Base-by-base conservation (phyloP, 2,888 invertebrate genomes). In the Caenorhabditis sp. region DNA sequence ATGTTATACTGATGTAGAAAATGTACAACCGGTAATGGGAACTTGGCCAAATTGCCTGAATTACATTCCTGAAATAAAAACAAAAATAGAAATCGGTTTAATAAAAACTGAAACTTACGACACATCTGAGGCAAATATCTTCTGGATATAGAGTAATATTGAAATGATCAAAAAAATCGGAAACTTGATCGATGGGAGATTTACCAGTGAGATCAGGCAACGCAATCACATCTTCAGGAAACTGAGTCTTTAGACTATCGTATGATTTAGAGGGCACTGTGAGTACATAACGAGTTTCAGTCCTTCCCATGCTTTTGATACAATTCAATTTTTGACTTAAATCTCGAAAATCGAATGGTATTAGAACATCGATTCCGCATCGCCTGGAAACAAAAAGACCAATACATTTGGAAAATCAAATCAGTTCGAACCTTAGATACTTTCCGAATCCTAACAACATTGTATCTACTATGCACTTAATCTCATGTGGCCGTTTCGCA, bases 361-460 rank as follows among this genome's bases (percentile, higher is more conserved):
- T 53, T 20, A 54, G 36, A 0, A 67, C 70, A 57, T 74, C 70
- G 17, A 70, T 36, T 57, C 74, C 74, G 23, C 63, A 23, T 27
- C 74, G 59, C 38, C 73, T 65, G 53, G n/a, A n/a, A n/a, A n/a
- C n/a, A n/a, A n/a, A n/a, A n/a, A n/a, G n/a, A n/a, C n/a, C 26
- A 70, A 52, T n/a, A 7, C 7, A 38, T 10, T 10, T 10, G 14
- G 14, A 38, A 38, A 14, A n/a, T n/a, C n/a, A 54, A 54, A n/a
- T 57, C 57, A 23, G 5, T 57, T 27, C 7, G 25, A 56, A 77
- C 68, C 77, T 67, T 50, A 80, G 57, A 57, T 70, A 53, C 50
- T 78, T 78, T 49, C 80, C 80, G 23, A 80, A 70, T 5, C 80
- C 80, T 0, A 65, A 53, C n/a, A 80, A 72, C 80, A 80, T 80